phyloP scores from a whole-genome alignment of 64 coral and sea anemone genomes.

The Cladopsammia gracilis region DNA sequence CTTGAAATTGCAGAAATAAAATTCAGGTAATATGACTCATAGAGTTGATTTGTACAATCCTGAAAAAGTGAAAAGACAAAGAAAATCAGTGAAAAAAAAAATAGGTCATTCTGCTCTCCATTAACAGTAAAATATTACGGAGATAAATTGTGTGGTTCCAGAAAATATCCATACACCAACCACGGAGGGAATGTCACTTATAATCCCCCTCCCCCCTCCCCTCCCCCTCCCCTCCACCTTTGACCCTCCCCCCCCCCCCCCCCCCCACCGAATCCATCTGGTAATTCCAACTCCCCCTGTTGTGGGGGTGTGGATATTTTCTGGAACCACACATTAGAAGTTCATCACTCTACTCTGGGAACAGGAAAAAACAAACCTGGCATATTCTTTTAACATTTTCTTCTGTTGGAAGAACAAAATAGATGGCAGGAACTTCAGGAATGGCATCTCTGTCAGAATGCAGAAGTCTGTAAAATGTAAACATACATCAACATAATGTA shows the following conservation, averaged over 20 bases:
- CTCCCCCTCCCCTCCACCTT: too few species aligned
- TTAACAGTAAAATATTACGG: too few species aligned
- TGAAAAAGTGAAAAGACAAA: slow-evolving; percentile 30
- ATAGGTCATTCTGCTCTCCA: background rate
- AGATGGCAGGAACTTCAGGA: slow-evolving; percentile 96
- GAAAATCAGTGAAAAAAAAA: background rate
- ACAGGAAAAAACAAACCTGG: slow-evolving; percentile 58
- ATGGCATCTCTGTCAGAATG: slow-evolving; percentile 98
- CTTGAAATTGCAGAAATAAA: slow-evolving; percentile 99
- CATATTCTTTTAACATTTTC: slow-evolving; percentile 99
- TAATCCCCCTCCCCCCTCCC: too few species aligned
- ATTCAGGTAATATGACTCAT: slow-evolving; percentile 98
- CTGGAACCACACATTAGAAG: too few species aligned
- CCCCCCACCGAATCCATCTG: too few species aligned
- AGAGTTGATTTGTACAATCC: slow-evolving; percentile 95
- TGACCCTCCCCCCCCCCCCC: too few species aligned
- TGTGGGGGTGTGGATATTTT: too few species aligned
- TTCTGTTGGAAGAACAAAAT: slow-evolving; percentile 99
- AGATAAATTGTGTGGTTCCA: too few species aligned
- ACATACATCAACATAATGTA: too few species aligned
- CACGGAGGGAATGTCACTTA: too few species aligned
- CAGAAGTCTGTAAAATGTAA: slow-evolving; percentile 70
- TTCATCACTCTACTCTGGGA: background rate
- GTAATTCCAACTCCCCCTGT: too few species aligned
- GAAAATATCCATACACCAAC: too few species aligned